phyloP scores from a whole-genome alignment of 2,113 vertebrate species.

The Xenus cinereus region DNA sequence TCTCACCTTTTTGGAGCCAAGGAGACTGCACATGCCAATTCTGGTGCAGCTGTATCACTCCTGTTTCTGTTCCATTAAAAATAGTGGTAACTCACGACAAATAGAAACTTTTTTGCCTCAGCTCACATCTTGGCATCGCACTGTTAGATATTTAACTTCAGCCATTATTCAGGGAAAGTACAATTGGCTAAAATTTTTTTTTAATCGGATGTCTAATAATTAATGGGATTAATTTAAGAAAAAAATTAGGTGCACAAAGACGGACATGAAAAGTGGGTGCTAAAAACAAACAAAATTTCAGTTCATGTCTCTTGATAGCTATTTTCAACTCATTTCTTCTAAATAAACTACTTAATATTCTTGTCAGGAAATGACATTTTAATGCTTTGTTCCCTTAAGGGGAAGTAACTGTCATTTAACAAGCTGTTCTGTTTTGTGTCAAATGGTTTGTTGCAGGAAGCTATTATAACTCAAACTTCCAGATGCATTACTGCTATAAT shows the following conservation, averaged over 20 bases:
- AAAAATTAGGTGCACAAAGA: constrained; percentile 75
- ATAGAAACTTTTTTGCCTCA: constrained; percentile 79
- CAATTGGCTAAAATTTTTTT: constrained; percentile 74
- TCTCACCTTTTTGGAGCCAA: constrained; percentile 73
- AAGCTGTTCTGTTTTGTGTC: constrained; percentile 72
- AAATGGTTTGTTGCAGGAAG: constrained; percentile 78
- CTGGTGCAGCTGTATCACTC: constrained; percentile 75
- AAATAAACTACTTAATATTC: constrained; percentile 72
- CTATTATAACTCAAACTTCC: constrained; percentile 77
- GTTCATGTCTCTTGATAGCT: constrained; percentile 74
- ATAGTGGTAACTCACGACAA: constrained; percentile 68
- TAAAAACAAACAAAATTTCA: constrained; percentile 74
- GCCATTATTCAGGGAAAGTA: constrained; percentile 84
- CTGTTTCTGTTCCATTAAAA: constrained; percentile 76
- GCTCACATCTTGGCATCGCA: constrained; percentile 84
- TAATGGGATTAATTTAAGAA: constrained; percentile 65
- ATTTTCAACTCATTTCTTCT: constrained; percentile 76
- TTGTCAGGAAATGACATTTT: constrained; percentile 70
- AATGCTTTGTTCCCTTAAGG: constrained; percentile 73
- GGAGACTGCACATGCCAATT: constrained; percentile 75
- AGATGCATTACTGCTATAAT: constrained; percentile 76
- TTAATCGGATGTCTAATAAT: constrained; percentile 65
- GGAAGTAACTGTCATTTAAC: constrained; percentile 69
- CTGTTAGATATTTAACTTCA: constrained; percentile 83
- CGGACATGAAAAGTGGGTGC: constrained; percentile 78